phyloP scores from a whole-genome alignment of 2,888 invertebrate species.

The Apodemia duryi region DNA sequence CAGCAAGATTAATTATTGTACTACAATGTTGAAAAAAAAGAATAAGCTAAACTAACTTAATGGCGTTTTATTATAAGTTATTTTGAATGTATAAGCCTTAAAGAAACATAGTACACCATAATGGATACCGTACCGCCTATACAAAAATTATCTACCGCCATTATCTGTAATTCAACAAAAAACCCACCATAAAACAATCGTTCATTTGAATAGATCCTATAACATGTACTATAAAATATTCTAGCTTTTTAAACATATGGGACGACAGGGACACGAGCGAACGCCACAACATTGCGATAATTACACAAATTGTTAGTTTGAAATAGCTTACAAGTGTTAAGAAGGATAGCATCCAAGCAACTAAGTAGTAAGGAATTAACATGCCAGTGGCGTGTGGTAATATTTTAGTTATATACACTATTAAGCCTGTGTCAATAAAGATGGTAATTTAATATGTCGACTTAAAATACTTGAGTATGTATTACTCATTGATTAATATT shows the following conservation, averaged over 20 bases:
- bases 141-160: neutral
- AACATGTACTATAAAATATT: neutral
- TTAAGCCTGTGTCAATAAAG: constrained; percentile 1
- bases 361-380: constrained; percentile 20
- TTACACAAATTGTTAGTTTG: constrained; percentile 24
- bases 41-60: too few species aligned
- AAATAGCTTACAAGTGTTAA: constrained; percentile 23
- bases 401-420: neutral
- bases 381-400: constrained; percentile 21
- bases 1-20: too few species aligned
- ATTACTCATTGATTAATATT: too few species aligned
- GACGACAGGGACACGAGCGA: constrained; percentile 60
- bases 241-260: constrained; percentile 19
- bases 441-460: too few species aligned
- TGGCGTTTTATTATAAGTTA: too few species aligned
- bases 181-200: neutral
- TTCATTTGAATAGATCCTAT: neutral
- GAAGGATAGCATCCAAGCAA: neutral
- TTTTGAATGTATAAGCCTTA: too few species aligned
- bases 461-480: too few species aligned
- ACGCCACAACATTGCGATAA: constrained; percentile 71
- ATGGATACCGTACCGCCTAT: neutral
- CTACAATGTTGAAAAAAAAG: too few species aligned
- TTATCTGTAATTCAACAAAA: neutral
- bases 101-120: too few species aligned